A percentile compares a stretch with the other conserved stretches of the same genome.
These are phyloP conservation scores for Sialis fuliginosa DNA, from an alignment of 2,888 invertebrate genomes.

Conservation along the genomic window DNA sequence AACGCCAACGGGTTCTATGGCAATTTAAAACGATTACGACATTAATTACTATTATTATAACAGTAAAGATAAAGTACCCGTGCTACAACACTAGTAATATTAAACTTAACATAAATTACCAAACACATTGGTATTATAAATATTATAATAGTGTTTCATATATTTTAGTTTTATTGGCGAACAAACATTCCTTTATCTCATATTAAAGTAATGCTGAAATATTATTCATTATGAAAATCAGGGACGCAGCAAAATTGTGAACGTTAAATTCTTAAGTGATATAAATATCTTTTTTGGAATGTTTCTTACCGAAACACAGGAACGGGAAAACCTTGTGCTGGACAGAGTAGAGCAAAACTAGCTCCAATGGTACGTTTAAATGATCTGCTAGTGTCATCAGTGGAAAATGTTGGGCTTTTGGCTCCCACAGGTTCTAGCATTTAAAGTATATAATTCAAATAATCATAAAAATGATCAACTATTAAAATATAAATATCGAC, in stretches of 20 bases:
- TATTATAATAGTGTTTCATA: too few relatives aligned
- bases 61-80: background rate
- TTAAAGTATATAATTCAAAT: background rate
- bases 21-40: conserved; percentile 9
- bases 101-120: too few relatives aligned
- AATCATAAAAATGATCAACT: background rate
- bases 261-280: too few relatives aligned
- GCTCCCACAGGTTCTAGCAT: conserved; percentile 21
- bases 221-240: too few relatives aligned
- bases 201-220: too few relatives aligned
- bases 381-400: conserved; percentile 17
- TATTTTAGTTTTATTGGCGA: too few relatives aligned
- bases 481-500: background rate
- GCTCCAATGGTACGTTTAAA: conserved; percentile 19
- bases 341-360: conserved; percentile 40
- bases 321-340: conserved; percentile 50
- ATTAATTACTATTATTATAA: background rate
- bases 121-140: too few relatives aligned
- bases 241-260: too few relatives aligned
- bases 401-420: conserved; percentile 19
- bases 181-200: too few relatives aligned
- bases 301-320: conserved; percentile 34
- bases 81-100: background rate
- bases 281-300: too few relatives aligned
- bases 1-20: conserved; percentile 40